These are phyloP conservation scores for Tipula vernalis DNA, from an alignment of 2,888 invertebrate genomes.

Conservation along the genomic window DNA sequence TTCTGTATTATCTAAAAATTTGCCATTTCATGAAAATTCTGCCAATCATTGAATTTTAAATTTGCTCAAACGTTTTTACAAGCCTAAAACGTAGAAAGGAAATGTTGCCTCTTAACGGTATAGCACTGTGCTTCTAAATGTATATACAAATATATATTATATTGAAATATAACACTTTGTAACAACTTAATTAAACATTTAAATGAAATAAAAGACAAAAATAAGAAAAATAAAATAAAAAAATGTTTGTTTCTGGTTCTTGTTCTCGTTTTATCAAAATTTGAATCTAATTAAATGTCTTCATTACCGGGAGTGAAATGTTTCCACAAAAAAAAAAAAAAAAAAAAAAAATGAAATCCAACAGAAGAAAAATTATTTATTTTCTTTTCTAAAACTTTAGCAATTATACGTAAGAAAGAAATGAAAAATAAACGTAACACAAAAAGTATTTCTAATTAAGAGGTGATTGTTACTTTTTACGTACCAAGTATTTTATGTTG, in stretches of 20 bases:
- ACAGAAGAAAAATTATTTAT: not conserved
- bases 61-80: not conserved
- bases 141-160: not conserved
- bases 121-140: not conserved
- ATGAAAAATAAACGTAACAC: not conserved
- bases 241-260: not conserved
- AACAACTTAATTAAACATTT: not conserved
- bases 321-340: not conserved
- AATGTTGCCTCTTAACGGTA: not conserved
- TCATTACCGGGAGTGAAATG: not conserved
- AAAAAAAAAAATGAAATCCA: not conserved
- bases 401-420: not conserved
- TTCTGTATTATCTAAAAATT: too few relatives aligned
- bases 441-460: not conserved
- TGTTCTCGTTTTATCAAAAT: not conserved
- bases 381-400: constrained; percentile 4
- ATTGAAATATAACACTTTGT: constrained; percentile 4
- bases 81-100: not conserved
- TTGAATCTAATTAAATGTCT: not conserved
- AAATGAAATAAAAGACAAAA: not conserved
- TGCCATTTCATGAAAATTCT: not conserved
- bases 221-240: not conserved
- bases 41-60: not conserved
- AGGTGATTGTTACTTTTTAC: not conserved
- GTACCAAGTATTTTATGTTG: not conserved